Evolutionary conservation across 1,140 invertebrate species (phyloP), one percentile per base, ranked within the genome.

Genomic region (Drosophila orena): DNA sequence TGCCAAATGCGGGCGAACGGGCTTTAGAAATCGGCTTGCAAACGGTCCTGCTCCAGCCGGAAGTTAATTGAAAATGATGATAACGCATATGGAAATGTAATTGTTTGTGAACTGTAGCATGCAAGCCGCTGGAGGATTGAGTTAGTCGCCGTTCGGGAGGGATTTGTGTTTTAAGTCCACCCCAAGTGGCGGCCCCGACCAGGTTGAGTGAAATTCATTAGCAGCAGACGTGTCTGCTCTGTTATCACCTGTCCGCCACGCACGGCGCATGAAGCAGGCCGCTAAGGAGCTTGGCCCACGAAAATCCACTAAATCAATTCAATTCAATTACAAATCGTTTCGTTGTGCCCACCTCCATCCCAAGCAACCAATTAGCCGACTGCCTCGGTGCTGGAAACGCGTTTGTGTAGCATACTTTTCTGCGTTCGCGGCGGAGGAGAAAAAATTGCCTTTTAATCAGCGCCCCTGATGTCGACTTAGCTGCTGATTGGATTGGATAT

Each of bases 281-380:
- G 38, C 8, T 44, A 71, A 59, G 66, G 50, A 22, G n/a, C 30
- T 17, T 47, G 37, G 38, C 60, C 38, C 57, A 66, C 42, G 40
- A 57, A 76, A 84, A 68, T 65, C 64, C 84, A 74, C 85, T 84
- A 89, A 89, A 84, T 80, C 85, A 88, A 88, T 84, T 77, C 84
- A 79, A 89, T 89, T 88, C 71, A 88, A 88, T 89, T 89, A 89
- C 58, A 84, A 88, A 81, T 61, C 55, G 55, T 43, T 58, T n/a
- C 20, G 4, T 30, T 27, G 38, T 15, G 15, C 52, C 17, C 35
- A 5, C 8, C 17, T 7, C 17, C 20, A n/a, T 10, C 42, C 15
- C 10, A 20, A 37, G 34, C 43, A 53, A 15, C 81, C 81, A 79
- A 77, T 85, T 85, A 74, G 69, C 52, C 54, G 15, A 7, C 54